phyloP scores from a whole-genome alignment of 2,888 invertebrate genomes.

The Galerucella pusilla region DNA sequence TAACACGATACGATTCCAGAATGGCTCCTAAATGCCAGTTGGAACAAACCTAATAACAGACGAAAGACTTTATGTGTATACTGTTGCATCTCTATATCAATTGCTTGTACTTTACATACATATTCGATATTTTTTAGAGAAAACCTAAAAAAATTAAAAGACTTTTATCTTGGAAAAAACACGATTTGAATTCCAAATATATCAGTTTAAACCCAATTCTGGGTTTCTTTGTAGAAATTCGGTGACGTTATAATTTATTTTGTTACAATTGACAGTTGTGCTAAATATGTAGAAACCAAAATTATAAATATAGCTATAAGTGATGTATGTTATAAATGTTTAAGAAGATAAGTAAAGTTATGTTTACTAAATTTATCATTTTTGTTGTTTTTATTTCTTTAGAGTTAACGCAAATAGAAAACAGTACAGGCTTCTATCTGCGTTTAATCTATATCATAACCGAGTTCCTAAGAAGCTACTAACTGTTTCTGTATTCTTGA shows the following conservation, averaged over 20 bases:
- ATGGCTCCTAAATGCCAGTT: no score
- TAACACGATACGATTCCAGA: no score
- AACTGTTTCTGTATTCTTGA: no score
- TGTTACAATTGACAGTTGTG: slow-evolving; percentile 14
- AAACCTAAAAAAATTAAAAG: background rate
- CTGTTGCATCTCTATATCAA: no score
- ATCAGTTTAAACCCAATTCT: background rate
- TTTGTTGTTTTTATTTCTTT: background rate
- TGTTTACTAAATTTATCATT: slow-evolving; percentile 53
- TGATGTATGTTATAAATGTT: slow-evolving; percentile 57
- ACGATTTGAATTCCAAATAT: background rate
- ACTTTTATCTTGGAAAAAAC: background rate
- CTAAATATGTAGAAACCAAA: slow-evolving; percentile 26
- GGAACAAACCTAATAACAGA: no score
- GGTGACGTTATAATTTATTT: slow-evolving; percentile 14
- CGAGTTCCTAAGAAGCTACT: no score
- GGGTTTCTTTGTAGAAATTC: background rate
- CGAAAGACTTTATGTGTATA: no score
- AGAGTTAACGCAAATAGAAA: background rate
- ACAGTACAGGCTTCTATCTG: no score
- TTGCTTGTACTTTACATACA: background rate
- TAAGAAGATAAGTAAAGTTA: slow-evolving; percentile 54
- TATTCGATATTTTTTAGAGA: background rate
- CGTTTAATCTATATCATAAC: no score
- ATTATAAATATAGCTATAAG: slow-evolving; percentile 52